phyloP scores from a whole-genome alignment of 2,113 vertebrate genomes.

The Onychostruthus taczanowskii region DNA sequence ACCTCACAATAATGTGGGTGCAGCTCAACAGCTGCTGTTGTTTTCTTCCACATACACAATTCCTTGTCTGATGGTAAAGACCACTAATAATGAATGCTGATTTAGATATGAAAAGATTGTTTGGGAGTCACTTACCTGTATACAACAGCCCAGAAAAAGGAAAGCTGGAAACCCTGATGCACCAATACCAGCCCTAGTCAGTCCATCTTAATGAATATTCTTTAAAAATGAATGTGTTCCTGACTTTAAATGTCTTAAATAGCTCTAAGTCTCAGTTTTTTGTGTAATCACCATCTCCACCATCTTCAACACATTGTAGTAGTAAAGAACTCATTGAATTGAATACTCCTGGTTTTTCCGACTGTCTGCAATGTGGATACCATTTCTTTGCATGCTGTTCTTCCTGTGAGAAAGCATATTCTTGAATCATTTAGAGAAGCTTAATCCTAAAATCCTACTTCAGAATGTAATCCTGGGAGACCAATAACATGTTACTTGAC shows the following conservation, averaged over 20 bases:
- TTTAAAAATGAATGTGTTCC: background rate
- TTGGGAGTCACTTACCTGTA: background rate
- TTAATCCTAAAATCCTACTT: background rate
- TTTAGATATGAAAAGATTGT: background rate
- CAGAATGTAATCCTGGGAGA: background rate
- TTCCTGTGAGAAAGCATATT: background rate
- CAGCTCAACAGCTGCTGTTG: background rate
- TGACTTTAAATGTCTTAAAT: background rate
- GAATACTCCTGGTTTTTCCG: background rate
- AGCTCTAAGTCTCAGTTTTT: background rate
- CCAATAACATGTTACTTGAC: background rate
- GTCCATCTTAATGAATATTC: background rate
- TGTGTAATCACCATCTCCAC: background rate
- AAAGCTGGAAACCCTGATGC: background rate
- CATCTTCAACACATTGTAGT: background rate
- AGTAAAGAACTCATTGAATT: background rate
- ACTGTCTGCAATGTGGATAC: background rate
- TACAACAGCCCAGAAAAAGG: background rate
- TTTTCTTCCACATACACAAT: background rate
- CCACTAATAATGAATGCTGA: rapidly evolving
- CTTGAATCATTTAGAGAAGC: background rate
- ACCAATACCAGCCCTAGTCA: background rate
- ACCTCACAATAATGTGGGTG: background rate
- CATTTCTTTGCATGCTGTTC: background rate
- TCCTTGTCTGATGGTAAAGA: background rate